These are phyloP conservation scores for Heliangelus exortis DNA, from an alignment of 2,797 vertebrate species.

Conservation along the genomic window DNA sequence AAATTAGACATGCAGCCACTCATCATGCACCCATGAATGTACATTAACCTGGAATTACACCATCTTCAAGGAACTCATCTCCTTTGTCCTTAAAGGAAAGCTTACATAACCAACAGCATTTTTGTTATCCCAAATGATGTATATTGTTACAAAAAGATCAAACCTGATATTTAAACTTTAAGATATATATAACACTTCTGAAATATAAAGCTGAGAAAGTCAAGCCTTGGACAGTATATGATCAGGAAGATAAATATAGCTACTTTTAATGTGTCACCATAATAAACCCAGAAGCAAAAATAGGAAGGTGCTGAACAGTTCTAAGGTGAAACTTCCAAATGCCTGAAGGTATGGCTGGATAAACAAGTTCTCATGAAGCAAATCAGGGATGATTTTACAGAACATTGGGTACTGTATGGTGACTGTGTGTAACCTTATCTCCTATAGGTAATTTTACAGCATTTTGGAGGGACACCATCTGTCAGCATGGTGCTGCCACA, in stretches of 20 bases:
- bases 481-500: background rate
- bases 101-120: background rate
- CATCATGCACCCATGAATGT: background rate
- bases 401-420: background rate
- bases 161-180: background rate
- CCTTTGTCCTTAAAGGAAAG: background rate
- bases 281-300: conserved; percentile 5
- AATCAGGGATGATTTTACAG: background rate
- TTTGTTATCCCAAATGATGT: background rate
- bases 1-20: background rate
- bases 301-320: background rate
- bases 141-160: background rate
- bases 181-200: background rate
- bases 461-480: background rate
- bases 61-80: background rate
- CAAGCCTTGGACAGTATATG: background rate
- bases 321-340: background rate
- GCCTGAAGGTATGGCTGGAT: background rate
- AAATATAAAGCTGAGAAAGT: conserved; percentile 34
- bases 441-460: background rate
- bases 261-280: background rate
- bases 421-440: background rate
- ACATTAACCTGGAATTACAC: background rate
- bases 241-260: conserved; percentile 7
- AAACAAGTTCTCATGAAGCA: background rate